Base-by-base conservation (phyloP, 2,113 vertebrate genomes). In the Fukomys damarensis region DNA sequence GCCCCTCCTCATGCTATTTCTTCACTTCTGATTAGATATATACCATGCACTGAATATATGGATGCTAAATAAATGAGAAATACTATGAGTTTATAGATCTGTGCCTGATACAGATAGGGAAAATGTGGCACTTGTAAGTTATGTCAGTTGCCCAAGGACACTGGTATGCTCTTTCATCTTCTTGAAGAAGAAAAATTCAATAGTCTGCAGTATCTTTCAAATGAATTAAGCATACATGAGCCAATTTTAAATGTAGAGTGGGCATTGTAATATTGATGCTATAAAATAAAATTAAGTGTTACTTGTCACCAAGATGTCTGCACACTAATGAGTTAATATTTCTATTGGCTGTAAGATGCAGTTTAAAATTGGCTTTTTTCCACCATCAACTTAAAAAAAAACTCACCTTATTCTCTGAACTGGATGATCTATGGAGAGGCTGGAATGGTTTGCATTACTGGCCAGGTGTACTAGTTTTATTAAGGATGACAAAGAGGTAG, bases 151-250 rank as follows among this genome's bases (percentile, higher is more conserved):
- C 63, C 24, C 77, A 93, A 61, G 61, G 86, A 91, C 56, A 72
- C 14, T 35, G 6, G 1, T 63, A 4, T 1, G 30, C n/a, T 7
- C 83, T 83, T 96, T 79, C 66, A 77, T 74, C 94, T 91, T 77
- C 89, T 86, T 49, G 43, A 93, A 97, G 22, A 35, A 82, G 58
- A 41, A 93, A 89, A 88, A 92, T 81, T 58, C 74, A 90, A 79
- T 93, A 93, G 28, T 61, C 3, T 89, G 16, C 72, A 54, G 1
- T 89, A 5, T 68, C 41, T 96, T 95, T 96, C 35, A 84, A 65
- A 88, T 72, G 86, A 93, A 94, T 74, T 86, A 94, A 90, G 65
- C 41, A 81, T 28, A 49, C 41, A 38, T 17, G 32, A 95, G 28
- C 41, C 7, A 77, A 28, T 87, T 96, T 92, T 83, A 65, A 14